A percentile compares a stretch with the other conserved stretches of the same genome.
These are phyloP conservation scores for Oncorhynchus gorbuscha DNA, from an alignment of 2,113 vertebrate genomes.

Conservation along the genomic window DNA sequence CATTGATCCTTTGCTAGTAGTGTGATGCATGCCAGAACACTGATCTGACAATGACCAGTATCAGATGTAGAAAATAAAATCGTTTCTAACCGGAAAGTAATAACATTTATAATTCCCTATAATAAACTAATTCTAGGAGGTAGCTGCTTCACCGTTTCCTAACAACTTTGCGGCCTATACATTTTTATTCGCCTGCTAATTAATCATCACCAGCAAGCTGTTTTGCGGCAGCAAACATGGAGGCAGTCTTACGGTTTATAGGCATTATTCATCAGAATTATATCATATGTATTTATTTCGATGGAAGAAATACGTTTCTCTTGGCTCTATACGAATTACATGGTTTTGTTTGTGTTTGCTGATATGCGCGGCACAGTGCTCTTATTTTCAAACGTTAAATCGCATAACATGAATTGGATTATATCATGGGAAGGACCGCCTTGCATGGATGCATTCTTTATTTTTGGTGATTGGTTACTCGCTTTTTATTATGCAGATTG, in stretches of 20 bases:
- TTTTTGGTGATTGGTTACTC: too few relatives aligned
- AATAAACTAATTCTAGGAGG: too few relatives aligned
- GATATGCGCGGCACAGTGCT: background rate
- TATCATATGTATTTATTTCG: background rate
- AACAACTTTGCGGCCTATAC: constrained; percentile 10
- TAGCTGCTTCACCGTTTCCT: constrained; percentile 8
- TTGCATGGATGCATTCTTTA: background rate
- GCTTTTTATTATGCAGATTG: too few relatives aligned
- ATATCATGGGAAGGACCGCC: background rate
- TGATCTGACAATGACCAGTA: too few relatives aligned
- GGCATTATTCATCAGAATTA: background rate
- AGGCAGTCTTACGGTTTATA: background rate
- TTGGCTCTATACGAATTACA: constrained; percentile 23
- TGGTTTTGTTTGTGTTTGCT: background rate
- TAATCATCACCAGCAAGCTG: constrained; percentile 3
- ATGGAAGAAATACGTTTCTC: background rate
- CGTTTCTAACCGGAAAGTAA: too few relatives aligned
- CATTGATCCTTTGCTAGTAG: too few relatives aligned
- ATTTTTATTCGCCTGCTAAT: background rate
- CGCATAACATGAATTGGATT: background rate
- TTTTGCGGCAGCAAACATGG: background rate
- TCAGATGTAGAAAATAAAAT: too few relatives aligned
- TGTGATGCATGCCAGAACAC: too few relatives aligned
- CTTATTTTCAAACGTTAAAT: background rate
- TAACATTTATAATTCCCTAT: too few relatives aligned